Conservation (phyloP, 2,113 vertebrate genomes). For the Amazona vittata region DNA sequence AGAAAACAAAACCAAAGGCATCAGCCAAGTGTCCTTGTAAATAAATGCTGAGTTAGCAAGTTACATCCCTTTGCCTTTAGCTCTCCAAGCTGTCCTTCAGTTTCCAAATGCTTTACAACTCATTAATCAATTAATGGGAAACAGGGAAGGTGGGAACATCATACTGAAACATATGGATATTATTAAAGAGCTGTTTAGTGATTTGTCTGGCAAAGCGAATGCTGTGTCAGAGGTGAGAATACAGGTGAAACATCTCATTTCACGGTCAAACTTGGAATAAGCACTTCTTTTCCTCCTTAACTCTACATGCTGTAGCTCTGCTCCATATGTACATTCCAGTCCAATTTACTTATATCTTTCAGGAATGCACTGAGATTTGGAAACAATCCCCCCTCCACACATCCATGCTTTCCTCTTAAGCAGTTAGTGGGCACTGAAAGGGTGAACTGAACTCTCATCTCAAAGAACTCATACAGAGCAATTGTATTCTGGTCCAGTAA, state of each 20-base stretch:
- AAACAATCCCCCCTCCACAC: not conserved
- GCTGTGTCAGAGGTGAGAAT: not conserved
- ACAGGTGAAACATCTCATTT: not conserved
- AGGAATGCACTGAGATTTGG: not conserved
- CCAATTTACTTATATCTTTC: not conserved
- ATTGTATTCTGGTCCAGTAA: not conserved
- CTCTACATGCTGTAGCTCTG: not conserved
- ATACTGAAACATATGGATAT: not conserved
- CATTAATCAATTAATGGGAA: not conserved
- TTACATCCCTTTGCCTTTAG: rapidly evolving
- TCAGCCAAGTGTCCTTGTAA: not conserved
- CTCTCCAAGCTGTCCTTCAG: not conserved
- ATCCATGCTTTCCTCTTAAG: not conserved
- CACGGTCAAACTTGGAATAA: not conserved
- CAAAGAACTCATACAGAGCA: not conserved
- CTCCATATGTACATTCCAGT: not conserved
- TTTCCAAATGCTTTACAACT: not conserved
- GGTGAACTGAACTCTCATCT: not conserved
- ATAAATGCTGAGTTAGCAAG: not conserved
- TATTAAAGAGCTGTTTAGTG: not conserved
- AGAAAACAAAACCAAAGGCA: not conserved
- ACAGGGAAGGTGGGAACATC: not conserved
- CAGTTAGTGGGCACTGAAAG: not conserved
- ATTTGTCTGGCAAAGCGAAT: not conserved
- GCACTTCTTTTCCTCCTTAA: not conserved